Percentiles rank a stretch among this genome's conserved stretches.
Evolutionary conservation across 1,140 invertebrate species (phyloP).

Genomic region (Amphibalanus amphitrite): DNA sequence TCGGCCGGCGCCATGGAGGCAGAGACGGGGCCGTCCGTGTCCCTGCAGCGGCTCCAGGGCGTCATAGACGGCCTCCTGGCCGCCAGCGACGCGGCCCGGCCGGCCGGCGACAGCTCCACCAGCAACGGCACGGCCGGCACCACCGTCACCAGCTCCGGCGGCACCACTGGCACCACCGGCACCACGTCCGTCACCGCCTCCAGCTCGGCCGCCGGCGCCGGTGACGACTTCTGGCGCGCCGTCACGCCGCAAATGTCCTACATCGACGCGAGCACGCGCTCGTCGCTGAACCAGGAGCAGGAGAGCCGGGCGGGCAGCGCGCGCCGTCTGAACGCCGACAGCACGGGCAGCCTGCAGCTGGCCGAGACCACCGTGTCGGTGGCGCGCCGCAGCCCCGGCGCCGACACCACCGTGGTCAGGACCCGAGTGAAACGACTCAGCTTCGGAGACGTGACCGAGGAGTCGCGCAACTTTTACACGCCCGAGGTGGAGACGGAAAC

Average conservation of each 20-base stretch:
- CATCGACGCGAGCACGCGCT: slow-evolving; percentile 21
- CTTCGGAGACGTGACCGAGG: slow-evolving; percentile 15
- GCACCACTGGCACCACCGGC: not conserved
- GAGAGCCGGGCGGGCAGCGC: slow-evolving; percentile 12
- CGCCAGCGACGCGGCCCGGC: not conserved
- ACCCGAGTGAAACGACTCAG: slow-evolving; percentile 17
- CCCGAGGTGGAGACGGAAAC: slow-evolving; percentile 15
- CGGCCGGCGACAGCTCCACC: too few relatives aligned
- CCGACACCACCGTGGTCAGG: slow-evolving; percentile 13
- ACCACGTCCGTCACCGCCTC: too few relatives aligned
- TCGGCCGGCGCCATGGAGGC: not conserved
- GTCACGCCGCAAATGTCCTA: slow-evolving; percentile 22
- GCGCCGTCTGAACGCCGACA: slow-evolving; percentile 12
- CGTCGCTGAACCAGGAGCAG: slow-evolving; percentile 13
- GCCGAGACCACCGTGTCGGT: not conserved
- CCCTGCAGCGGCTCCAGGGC: not conserved
- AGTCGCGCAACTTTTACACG: slow-evolving; percentile 17
- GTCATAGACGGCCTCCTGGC: not conserved
- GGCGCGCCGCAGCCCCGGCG: slow-evolving; percentile 8
- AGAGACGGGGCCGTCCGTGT: not conserved
- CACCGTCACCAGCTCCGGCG: too few relatives aligned
- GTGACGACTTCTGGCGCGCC: slow-evolving; percentile 22
- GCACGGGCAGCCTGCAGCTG: not conserved
- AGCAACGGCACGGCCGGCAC: too few relatives aligned
- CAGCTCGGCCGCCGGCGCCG: too few relatives aligned